Conservation (phyloP, 37 sponge, comb jelly and placozoan species). For the Ianthella basta region DNA sequence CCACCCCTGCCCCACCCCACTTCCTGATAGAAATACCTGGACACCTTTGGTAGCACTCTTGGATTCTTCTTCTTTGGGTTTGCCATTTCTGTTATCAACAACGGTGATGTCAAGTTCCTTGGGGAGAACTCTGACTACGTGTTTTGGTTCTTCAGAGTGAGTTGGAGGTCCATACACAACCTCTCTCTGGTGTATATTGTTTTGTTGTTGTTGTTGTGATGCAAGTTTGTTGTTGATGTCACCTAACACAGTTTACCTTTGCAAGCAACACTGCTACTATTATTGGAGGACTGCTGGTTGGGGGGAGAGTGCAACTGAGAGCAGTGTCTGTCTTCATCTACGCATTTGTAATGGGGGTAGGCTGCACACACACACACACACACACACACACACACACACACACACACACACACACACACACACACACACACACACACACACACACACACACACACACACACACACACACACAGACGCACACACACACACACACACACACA, state of each 20-base stretch:
- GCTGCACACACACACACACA: not conserved
- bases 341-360: conserved; percentile 77
- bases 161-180: not conserved
- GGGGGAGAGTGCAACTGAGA: conserved; percentile 67
- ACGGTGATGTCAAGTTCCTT: conserved; percentile 4
- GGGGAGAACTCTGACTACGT: conserved; percentile 71
- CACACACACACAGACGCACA: too few relatives aligned
- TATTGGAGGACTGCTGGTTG: conserved; percentile 78
- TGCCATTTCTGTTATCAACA: conserved; percentile 71
- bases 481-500: not conserved
- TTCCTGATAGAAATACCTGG: conserved; percentile 31
- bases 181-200: not conserved
- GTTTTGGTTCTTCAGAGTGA: conserved; percentile 46
- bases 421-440: not conserved
- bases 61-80: conserved; percentile 86
- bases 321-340: conserved; percentile 60
- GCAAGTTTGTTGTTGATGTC: conserved; percentile 71
- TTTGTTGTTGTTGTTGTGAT: conserved; percentile 14
- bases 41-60: conserved; percentile 41
- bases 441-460: not conserved
- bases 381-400: not conserved
- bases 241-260: conserved; percentile 73
- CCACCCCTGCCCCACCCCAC: not conserved
- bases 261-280: conserved; percentile 92
- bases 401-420: not conserved